Base-by-base conservation (phyloP, 2,888 invertebrate species). In the Plebejus anna region DNA sequence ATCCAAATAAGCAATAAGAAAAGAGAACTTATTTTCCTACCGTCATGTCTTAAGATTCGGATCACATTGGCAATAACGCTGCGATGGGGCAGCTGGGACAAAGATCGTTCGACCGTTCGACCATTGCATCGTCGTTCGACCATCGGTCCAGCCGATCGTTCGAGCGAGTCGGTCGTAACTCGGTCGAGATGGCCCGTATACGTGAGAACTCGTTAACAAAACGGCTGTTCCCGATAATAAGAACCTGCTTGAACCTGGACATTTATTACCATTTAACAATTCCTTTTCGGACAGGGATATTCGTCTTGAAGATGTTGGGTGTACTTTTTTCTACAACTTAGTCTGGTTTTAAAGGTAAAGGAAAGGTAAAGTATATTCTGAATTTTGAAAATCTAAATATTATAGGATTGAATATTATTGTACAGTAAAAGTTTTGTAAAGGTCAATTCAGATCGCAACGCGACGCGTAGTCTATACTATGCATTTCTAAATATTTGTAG, bases 1-100 rank as follows among this genome's bases (percentile, higher is more conserved):
- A 55, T 55, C 55, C 4, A 16, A 55, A 55, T 55, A 55, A 55
- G 4, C 55, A 55, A 55, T 16, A 4, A 47, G 2, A 59, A 61
- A 11, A 61, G 42, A 42, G 2, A 4, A n/a, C 42, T 42, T n/a
- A 16, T n/a, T 13, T 4, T 72, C 47, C 51, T 11, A 38, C 38
- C 51, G 72, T 73, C 32, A 51, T 16, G 55, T 73, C 51, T 73
- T 32, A 55, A 73, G 84, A 88, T 89, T 88, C 87, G 87, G 88
- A 90, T 90, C 90, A 85, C 85, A 88, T 86, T 82, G 82, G 87
- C 85, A 86, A 88, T 89, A 87, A 87, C 85, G 82, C 82, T 78
- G 59, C 81, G 80, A 81, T 80, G 80, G 80, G 82, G 81, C 84
- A 85, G 84, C 83, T 86, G 86, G 84, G 85, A 87, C 86, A 85